Evolutionary conservation across 2,888 invertebrate genomes (phyloP).

Genomic region (Chrysolina oricalcia): DNA sequence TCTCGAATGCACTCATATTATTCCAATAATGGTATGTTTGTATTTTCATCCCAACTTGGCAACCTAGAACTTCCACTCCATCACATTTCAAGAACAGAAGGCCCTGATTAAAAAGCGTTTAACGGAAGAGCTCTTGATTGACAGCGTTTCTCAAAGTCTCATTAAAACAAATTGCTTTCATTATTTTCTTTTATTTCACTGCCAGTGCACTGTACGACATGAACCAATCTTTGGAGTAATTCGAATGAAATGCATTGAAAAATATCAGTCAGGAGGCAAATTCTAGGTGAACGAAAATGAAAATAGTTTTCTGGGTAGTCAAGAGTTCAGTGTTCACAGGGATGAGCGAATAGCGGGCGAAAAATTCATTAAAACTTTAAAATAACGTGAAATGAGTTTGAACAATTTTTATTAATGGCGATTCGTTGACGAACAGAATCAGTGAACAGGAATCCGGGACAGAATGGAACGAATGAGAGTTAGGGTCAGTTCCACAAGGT

Average conservation of each 20-base stretch:
- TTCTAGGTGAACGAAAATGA: not conserved
- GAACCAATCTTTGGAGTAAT: conserved; percentile 41
- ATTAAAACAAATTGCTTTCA: conserved; percentile 40
- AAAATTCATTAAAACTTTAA: conserved; percentile 15
- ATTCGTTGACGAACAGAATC: not conserved
- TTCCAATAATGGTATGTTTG: too few species aligned
- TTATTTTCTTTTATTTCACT: conserved; percentile 36
- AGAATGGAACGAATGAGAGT: too few species aligned
- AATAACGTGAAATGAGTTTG: not conserved
- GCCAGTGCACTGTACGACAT: conserved; percentile 35
- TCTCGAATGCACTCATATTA: too few species aligned
- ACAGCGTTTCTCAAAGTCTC: conserved; percentile 40
- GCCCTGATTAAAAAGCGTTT: not conserved
- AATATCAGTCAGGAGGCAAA: conserved; percentile 5
- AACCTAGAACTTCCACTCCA: not conserved
- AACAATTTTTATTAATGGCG: not conserved
- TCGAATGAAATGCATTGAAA: conserved; percentile 39
- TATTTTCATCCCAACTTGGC: not conserved
- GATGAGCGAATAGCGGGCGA: not conserved
- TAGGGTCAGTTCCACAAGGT: too few species aligned
- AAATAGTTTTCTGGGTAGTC: not conserved
- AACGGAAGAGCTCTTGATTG: conserved; percentile 36
- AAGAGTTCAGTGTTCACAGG: not conserved
- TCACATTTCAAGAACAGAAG: not conserved
- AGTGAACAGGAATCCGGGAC: not conserved